These are phyloP conservation scores for Isoperla grammatica DNA, from an alignment of 2,888 invertebrate genomes.

Conservation along the genomic window DNA sequence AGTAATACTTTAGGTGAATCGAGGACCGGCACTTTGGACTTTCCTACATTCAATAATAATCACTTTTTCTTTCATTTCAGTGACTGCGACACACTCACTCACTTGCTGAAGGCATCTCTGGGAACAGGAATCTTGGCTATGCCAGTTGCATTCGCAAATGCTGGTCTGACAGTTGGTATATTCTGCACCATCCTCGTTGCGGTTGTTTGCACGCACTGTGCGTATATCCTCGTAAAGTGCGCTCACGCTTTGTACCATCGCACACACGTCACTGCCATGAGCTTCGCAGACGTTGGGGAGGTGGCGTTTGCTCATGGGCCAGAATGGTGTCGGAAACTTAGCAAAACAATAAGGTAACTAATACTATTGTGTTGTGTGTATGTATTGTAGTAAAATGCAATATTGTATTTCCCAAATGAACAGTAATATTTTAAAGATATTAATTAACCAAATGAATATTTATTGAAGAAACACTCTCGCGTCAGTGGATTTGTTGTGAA, in stretches of 20 bases:
- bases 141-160: slow-evolving; percentile 84
- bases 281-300: slow-evolving; percentile 82
- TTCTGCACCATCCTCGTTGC: slow-evolving; percentile 80
- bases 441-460: no score
- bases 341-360: slow-evolving; percentile 40
- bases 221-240: slow-evolving; percentile 83
- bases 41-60: no score
- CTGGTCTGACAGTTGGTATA: slow-evolving; percentile 80
- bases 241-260: slow-evolving; percentile 73
- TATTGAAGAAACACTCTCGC: neutral
- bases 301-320: slow-evolving; percentile 75
- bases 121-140: slow-evolving; percentile 95
- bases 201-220: slow-evolving; percentile 88
- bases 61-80: slow-evolving; percentile 48
- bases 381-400: no score
- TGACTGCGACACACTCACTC: slow-evolving; percentile 84
- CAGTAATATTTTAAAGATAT: no score
- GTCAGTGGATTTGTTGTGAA: no score
- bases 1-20: no score
- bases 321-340: slow-evolving; percentile 56
- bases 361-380: no score
- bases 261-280: slow-evolving; percentile 65
- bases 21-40: no score
- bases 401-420: neutral
- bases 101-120: slow-evolving; percentile 90